Base-by-base conservation (phyloP, 2,113 vertebrate species). In the Eptesicus fuscus region DNA sequence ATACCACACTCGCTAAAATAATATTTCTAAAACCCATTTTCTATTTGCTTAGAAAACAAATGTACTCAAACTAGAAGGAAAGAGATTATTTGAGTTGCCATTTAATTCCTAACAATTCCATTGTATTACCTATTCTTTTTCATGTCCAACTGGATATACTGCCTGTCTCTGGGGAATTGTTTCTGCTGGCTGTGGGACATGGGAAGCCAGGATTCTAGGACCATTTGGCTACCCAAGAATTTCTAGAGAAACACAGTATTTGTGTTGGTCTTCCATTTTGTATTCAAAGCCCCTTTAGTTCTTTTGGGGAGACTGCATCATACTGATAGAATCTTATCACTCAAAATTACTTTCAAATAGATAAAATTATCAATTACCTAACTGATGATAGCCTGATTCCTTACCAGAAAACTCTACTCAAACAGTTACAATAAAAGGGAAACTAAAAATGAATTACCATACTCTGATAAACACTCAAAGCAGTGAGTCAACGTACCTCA, bases 11-110 rank as follows among this genome's bases (percentile, higher is more conserved):
- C 76, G 59, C 28, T 89, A 70, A 92, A 96, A 93, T 87, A 74
- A 87, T 93, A 93, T 87, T 86, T 91, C 65, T 91, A 79, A 83
- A 37, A 85, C 40, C 63, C 79, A 61, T 89, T 95, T 93, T 91
- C 65, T 59, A 87, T 90, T 94, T 84, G 37, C 74, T 94, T 47
- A 76, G 71, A 87, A 95, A 95, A 88, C 10, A 82, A 96, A 93
- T 17, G 56, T 42, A 67, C 28, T 92, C 53, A 84, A 37, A 18
- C 73, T 77, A 63, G 94, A 90, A 83, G 65, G 53, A 86, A 71
- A 92, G 51, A 76, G 53, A 94, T 95, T 94, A 89, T 85, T 59
- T 93, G 74, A 93, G 44, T 35, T 88, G 14, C 23, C 35, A 23
- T 79, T 91, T 96, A 95, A 95, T 93, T 65, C n/a, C 73, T 87